These are phyloP conservation scores for Isurus oxyrinchus DNA, from an alignment of 2,113 vertebrate species.

Conservation along the genomic window DNA sequence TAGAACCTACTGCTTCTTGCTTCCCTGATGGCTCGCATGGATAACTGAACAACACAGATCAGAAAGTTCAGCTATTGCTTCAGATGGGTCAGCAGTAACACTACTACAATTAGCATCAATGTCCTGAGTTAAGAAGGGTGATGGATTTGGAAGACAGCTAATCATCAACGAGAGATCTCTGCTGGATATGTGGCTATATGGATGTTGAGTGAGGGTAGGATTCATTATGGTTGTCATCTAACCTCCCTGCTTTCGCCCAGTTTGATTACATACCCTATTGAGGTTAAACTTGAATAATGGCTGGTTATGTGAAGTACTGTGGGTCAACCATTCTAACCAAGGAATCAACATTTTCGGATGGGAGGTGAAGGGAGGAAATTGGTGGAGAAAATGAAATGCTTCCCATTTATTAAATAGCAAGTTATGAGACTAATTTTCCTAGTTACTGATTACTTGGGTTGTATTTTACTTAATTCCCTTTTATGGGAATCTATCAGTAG, in stretches of 20 bases:
- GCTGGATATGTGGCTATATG: not conserved
- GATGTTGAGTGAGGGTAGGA: not conserved
- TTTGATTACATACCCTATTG: not conserved
- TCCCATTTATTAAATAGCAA: not conserved
- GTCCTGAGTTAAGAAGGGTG: not conserved
- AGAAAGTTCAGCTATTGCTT: not conserved
- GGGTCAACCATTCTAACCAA: not conserved
- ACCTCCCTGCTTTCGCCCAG: not conserved
- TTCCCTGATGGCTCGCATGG: not conserved
- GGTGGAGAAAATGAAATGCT: not conserved
- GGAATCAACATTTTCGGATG: not conserved
- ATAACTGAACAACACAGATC: not conserved
- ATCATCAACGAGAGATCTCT: not conserved
- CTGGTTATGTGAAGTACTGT: not conserved
- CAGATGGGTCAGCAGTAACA: not conserved
- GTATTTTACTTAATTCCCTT: not conserved
- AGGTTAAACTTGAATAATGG: not conserved
- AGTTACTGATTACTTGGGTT: not conserved
- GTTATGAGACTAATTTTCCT: not conserved
- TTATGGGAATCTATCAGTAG: not conserved
- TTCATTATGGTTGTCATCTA: not conserved
- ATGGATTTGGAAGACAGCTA: not conserved
- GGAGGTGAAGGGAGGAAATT: not conserved
- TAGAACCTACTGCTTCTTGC: not conserved
- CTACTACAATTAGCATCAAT: not conserved